Base-by-base conservation (phyloP, 2,888 invertebrate species). In the Leucophora obtusa region DNA sequence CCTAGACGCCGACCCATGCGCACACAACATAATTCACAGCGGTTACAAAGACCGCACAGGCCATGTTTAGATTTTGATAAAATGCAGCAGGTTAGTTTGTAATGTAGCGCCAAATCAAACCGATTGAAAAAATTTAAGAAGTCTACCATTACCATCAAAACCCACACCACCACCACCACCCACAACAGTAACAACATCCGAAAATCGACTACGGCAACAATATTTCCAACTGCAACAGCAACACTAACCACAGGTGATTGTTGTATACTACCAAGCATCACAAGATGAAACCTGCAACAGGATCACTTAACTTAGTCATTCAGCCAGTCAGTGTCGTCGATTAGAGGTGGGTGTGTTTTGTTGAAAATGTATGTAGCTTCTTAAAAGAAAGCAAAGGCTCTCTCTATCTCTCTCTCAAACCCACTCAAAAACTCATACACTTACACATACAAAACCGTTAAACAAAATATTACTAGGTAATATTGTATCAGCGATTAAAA, bases 11-110 rank as follows among this genome's bases (percentile, higher is more conserved):
- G 93, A 90, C 91, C 94, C 90, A 92, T 94, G 86, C 93, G 94
- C 89, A 89, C 90, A 79, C 85, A 84, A 69, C 84, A 84, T 58
- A 83, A 90, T 86, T 89, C 89, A 82, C 89, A 89, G 86, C 87
- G 90, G 87, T 86, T 91, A 84, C 90, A 93, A 24, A 94, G 95
- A 90, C 92, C 94, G 85, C 95, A 95, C 89, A 93, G 97, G 89
- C 97, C 97, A 84, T 97, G 96, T 91, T 93, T 97, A 88, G 97
- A 97, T 92, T 97, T 97, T 90, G 97, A 97, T 91, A 97, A 97
- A 92, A 97, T 97, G 97, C 97, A 97, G 92, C 96, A 96, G 95
- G 96, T 96, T 92, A 91, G 92, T 87, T 87, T 89, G 85, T 89
- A 89, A 88, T 89, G 87, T 84, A 86, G 87, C 86, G 87, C 84